Percentiles rank a stretch among this genome's conserved stretches.
Conservation (phyloP, 2,888 invertebrate genomes). For the Phaedon cochleariae region DNA sequence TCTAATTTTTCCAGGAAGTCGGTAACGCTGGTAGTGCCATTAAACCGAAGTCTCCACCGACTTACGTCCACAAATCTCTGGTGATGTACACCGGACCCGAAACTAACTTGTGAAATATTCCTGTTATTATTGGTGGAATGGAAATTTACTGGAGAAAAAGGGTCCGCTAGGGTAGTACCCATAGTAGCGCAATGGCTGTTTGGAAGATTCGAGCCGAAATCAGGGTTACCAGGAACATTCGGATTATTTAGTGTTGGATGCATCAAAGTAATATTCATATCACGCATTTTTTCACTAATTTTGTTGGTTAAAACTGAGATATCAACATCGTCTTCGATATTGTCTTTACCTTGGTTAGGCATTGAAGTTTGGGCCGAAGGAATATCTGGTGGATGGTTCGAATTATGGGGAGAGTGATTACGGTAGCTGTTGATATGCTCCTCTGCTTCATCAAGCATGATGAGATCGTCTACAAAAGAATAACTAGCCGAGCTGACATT, state of each 20-base stretch:
- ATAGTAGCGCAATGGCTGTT: neutral
- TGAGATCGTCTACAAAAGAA: slow-evolving; percentile 7
- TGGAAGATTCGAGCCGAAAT: neutral
- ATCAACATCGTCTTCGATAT: neutral
- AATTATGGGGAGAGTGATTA: neutral
- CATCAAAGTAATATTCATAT: neutral
- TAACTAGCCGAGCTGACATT: no score
- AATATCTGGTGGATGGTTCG: neutral
- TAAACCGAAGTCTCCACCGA: neutral
- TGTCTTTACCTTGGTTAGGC: no score
- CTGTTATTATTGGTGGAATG: neutral
- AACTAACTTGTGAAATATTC: no score
- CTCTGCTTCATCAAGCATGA: neutral
- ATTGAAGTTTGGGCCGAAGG: no score
- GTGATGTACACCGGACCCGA: no score
- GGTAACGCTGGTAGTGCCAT: neutral
- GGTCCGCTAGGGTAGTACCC: neutral
- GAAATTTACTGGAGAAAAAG: neutral
- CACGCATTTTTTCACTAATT: neutral
- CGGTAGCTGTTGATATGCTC: neutral
- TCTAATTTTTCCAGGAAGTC: slow-evolving; percentile 3
- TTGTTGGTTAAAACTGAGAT: neutral
- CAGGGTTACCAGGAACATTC: neutral
- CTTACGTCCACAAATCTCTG: slow-evolving; percentile 3
- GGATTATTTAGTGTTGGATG: neutral